A percentile compares a stretch with the other conserved stretches of the same genome.
Conservation (phyloP, 2,888 invertebrate species). For the Dynastes hyllus region DNA sequence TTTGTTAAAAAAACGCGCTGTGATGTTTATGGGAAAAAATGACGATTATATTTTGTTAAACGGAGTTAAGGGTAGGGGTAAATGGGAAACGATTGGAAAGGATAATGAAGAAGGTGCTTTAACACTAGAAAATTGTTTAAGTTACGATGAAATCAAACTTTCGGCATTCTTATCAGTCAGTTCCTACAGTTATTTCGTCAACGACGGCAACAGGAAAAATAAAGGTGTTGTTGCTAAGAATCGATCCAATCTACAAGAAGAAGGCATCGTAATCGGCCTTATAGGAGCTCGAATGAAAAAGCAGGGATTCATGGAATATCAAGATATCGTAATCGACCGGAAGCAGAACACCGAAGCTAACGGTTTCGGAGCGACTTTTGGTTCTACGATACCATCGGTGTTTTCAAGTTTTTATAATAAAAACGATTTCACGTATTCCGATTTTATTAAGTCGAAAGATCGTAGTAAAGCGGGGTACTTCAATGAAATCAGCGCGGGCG, state of each 20-base stretch:
- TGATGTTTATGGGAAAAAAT: slow-evolving; percentile 71
- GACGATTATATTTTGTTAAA: slow-evolving; percentile 74
- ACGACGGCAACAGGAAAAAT: slow-evolving; percentile 74
- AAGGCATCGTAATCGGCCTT: slow-evolving; percentile 72
- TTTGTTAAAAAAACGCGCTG: slow-evolving; percentile 74
- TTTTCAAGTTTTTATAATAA: slow-evolving; percentile 48
- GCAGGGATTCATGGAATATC: slow-evolving; percentile 75
- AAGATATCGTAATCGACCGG: slow-evolving; percentile 72
- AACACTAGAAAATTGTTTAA: slow-evolving; percentile 74
- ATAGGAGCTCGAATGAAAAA: slow-evolving; percentile 75
- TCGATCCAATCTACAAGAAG: slow-evolving; percentile 67
- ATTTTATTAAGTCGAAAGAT: slow-evolving; percentile 43
- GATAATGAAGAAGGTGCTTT: slow-evolving; percentile 72
- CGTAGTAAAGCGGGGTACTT: slow-evolving; percentile 46
- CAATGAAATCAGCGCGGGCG: slow-evolving; percentile 56
- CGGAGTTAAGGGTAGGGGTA: slow-evolving; percentile 71
- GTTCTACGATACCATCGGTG: slow-evolving; percentile 30
- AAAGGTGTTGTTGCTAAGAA: slow-evolving; percentile 73
- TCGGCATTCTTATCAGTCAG: slow-evolving; percentile 76
- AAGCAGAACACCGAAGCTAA: slow-evolving; percentile 46
- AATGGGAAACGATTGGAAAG: slow-evolving; percentile 76
- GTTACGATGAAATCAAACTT: slow-evolving; percentile 79
- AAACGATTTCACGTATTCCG: slow-evolving; percentile 32
- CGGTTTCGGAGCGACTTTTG: slow-evolving; percentile 38
- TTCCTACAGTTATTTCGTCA: slow-evolving; percentile 77